Evolutionary conservation across 1,140 invertebrate species (phyloP).

Genomic region (Zaprionus taronus): DNA sequence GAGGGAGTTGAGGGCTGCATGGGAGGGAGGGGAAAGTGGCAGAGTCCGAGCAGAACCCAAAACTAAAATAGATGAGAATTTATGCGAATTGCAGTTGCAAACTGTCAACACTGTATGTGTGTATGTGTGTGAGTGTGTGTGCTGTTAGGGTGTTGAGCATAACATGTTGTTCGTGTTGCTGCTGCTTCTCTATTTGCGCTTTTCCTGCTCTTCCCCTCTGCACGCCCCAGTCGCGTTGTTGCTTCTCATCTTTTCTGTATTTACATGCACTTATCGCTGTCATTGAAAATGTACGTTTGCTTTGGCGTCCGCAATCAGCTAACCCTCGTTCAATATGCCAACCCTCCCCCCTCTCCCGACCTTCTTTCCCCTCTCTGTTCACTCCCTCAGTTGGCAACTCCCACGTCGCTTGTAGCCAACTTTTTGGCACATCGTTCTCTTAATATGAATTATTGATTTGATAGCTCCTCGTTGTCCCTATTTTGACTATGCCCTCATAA

Average conservation of each 20-base stretch:
- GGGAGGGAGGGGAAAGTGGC: not conserved
- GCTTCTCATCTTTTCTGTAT: slow-evolving; percentile 57
- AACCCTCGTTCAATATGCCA: not conserved
- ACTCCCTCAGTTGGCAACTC: not conserved
- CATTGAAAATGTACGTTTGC: slow-evolving; percentile 79
- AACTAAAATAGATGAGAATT: slow-evolving; percentile 78
- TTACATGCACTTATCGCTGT: slow-evolving; percentile 81
- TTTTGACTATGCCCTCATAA: slow-evolving; percentile 8
- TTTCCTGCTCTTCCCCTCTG: not conserved
- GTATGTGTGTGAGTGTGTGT: slow-evolving; percentile 4
- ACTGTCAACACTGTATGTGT: not conserved
- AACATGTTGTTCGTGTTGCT: slow-evolving; percentile 33
- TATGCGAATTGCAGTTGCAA: slow-evolving; percentile 62
- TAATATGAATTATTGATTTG: slow-evolving; percentile 81
- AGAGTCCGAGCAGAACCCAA: slow-evolving; percentile 54
- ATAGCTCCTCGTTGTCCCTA: slow-evolving; percentile 49
- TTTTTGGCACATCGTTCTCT: slow-evolving; percentile 64
- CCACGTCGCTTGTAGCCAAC: slow-evolving; percentile 25
- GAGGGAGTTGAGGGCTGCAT: not conserved
- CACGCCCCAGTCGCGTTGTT: slow-evolving; percentile 23
- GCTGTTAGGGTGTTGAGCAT: slow-evolving; percentile 21
- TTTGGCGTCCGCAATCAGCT: slow-evolving; percentile 29
- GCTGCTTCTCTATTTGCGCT: not conserved
- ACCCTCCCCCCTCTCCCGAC: not conserved
- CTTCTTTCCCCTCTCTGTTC: not conserved